Evolutionary conservation across 2,888 invertebrate genomes (phyloP).

Genomic region (Drosophila quinaria): DNA sequence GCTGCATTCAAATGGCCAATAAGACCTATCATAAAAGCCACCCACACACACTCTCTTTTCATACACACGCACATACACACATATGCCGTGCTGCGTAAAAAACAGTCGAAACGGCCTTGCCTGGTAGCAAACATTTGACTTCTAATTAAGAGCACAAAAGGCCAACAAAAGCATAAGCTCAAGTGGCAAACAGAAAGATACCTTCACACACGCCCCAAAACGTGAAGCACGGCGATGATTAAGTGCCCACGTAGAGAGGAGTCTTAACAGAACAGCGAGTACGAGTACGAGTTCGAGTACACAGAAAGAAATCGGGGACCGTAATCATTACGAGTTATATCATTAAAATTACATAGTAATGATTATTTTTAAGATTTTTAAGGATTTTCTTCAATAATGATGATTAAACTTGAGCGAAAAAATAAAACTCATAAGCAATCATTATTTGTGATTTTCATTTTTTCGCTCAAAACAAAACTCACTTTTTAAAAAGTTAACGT

Average conservation of each 20-base stretch:
- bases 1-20: constrained; percentile 78
- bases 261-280: constrained; percentile 11
- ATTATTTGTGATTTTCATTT: too few species aligned
- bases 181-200: constrained; percentile 52
- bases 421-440: too few species aligned
- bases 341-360: too few species aligned
- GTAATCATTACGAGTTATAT: too few species aligned
- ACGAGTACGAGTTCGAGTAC: not conserved
- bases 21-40: constrained; percentile 62
- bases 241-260: constrained; percentile 66
- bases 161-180: constrained; percentile 38
- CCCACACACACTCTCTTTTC: constrained; percentile 26
- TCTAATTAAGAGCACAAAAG: constrained; percentile 72
- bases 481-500: too few species aligned
- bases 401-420: too few species aligned
- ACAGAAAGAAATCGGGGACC: too few species aligned
- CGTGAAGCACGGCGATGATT: constrained; percentile 63
- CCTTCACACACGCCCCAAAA: constrained; percentile 46
- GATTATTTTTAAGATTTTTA: too few species aligned
- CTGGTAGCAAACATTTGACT: constrained; percentile 75
- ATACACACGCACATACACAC: constrained; percentile 32
- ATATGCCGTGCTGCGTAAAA: constrained; percentile 66
- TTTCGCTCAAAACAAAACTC: too few species aligned
- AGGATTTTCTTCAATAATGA: too few species aligned
- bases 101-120: constrained; percentile 65